phyloP scores from a whole-genome alignment of 2,888 invertebrate species.

The Eledone cirrhosa region DNA sequence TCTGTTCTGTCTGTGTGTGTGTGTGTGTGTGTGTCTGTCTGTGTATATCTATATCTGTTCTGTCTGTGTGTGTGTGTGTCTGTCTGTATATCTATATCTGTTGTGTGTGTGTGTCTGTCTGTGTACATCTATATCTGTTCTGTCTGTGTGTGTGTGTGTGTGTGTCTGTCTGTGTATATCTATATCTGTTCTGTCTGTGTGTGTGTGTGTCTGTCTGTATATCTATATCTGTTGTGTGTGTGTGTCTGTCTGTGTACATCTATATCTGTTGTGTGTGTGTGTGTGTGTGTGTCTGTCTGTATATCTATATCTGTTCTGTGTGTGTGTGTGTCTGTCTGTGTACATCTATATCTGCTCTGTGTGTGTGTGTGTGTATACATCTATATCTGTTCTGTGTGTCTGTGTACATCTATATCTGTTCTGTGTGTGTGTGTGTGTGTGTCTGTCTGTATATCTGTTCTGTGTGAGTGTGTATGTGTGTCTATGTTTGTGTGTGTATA shows the following conservation, averaged over 20 bases:
- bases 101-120: not conserved
- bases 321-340: too few species aligned
- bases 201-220: not conserved
- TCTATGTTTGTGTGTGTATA: not conserved
- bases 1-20: not conserved
- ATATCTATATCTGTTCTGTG: not conserved
- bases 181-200: not conserved
- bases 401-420: too few species aligned
- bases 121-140: not conserved
- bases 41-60: too few species aligned
- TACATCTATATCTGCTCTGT: not conserved
- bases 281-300: not conserved
- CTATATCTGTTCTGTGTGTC: too few species aligned
- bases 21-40: not conserved
- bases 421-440: not conserved
- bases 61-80: not conserved
- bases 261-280: not conserved
- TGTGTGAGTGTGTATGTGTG: not conserved
- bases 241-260: too few species aligned
- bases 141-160: not conserved
- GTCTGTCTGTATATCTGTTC: not conserved
- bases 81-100: too few species aligned
- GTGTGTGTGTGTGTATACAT: not conserved
- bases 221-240: too few species aligned
- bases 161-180: too few species aligned